Evolutionary conservation across 2,888 invertebrate species (phyloP), one percentile per base, ranked within the genome.

Genomic region (Crepidodera aurea): DNA sequence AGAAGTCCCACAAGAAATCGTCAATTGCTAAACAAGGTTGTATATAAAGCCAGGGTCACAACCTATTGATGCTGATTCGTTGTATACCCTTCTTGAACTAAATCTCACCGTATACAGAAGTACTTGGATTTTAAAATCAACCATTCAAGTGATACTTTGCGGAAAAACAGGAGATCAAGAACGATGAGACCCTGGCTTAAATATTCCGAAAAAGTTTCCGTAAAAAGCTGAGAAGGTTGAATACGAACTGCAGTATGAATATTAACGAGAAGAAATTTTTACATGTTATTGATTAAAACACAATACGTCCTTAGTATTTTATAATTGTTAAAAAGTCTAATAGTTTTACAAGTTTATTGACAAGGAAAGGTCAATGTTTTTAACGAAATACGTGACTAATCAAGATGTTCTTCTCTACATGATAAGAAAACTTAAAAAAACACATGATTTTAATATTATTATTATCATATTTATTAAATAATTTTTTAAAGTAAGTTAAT

Each of bases 281-380:
- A 44, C 4, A 22, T 44, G 13, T 10, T 22, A 44, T 19, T 44
- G 44, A 37, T 37, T n/a, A n/a, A 8, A 42, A 16, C n/a, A 44
- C 19, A 44, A 19, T 10, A 3, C 29, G 42, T 42, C 42, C 42
- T 42, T 42, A 42, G 42, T 44, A 22, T 12, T 44, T 39, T 39
- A 39, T 44, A 22, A 44, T 22, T 19, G 2, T 22, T 42, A 22
- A 44, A 22, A 44, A 44, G 44, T 5, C 7, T 42, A 42, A 42
- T 42, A 42, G 8, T 42, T 16, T 16, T 16, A 16, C 4, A 42
- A 42, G 16, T 16, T 15, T 19, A 44, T 12, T 25, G 4, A 6
- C 10, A 44, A 44, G 44, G 44, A 44, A 22, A 44, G 44, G 44
- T 44, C 22, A 44, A 25, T 22, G 25, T 25, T 22, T 44, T 44